phyloP scores from a whole-genome alignment of 2,797 vertebrate species.

The Eupleurogrammus muticus region DNA sequence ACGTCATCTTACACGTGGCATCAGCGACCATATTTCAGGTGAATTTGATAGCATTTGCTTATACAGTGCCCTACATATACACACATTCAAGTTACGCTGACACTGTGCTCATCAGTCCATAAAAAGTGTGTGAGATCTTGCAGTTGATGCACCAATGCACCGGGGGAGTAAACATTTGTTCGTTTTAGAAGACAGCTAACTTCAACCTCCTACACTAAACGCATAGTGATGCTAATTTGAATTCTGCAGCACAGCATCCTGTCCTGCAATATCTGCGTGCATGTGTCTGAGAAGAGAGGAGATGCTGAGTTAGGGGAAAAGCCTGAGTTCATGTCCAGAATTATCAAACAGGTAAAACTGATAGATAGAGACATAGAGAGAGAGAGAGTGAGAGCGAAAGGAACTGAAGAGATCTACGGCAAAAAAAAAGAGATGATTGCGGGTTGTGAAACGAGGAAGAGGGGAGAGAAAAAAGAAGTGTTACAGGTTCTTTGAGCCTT shows the following conservation, averaged over 20 bases:
- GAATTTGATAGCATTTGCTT: slow-evolving; percentile 2
- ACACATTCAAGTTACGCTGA: background rate
- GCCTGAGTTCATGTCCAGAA: slow-evolving; percentile 45
- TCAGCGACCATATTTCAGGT: background rate
- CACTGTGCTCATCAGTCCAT: slow-evolving; percentile 2
- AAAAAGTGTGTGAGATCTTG: slow-evolving; percentile 10
- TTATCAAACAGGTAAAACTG: slow-evolving; percentile 55
- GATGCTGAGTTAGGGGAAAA: slow-evolving; percentile 64
- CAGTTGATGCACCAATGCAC: background rate
- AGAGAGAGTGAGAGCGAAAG: background rate
- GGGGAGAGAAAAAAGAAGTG: background rate
- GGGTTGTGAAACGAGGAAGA: background rate
- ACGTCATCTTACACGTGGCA: slow-evolving; percentile 2
- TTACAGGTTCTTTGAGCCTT: background rate
- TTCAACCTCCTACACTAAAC: slow-evolving; percentile 38
- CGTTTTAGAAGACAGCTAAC: background rate
- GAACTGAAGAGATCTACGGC: background rate
- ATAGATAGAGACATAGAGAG: slow-evolving; percentile 2
- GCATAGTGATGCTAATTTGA: slow-evolving; percentile 50
- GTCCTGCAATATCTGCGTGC: slow-evolving; percentile 40
- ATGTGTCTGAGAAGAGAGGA: slow-evolving; percentile 39
- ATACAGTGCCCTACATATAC: background rate
- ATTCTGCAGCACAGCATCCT: slow-evolving; percentile 47
- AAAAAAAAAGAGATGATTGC: background rate
- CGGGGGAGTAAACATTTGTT: background rate